Evolutionary conservation across 2,113 vertebrate species (phyloP), one percentile per base, ranked within the genome.

Genomic region (Dermatemys mawii): DNA sequence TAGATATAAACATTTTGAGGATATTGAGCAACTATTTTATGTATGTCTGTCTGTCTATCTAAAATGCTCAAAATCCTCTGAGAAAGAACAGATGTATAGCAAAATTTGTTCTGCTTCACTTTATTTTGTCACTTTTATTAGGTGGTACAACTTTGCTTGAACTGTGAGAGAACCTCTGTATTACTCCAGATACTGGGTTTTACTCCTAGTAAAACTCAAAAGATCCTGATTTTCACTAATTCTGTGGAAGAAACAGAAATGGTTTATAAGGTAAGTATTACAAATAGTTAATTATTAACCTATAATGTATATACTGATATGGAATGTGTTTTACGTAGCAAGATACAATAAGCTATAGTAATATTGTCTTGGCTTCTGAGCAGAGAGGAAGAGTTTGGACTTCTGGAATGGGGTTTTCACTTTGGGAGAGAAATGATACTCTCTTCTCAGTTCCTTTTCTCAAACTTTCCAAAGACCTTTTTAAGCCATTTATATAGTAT

Each of bases 151-250:
- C 97, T 98, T 94, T 99, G 99, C 81, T 87, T 96, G 4, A 98
- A 98, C 89, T 98, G 95, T 93, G 98, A 95, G 63, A 99, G 98
- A 97, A 97, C 96, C 78, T 97, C 98, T 2, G 96, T 97, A 12
- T 96, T 99, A 88, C 96, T 99, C 46, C 97, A 96, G 4, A 93
- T 91, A 8, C 93, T 99, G 93, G 98, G 99, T 94, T 98, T 98
- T 53, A 95, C 86, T 29, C 98, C 98, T 10, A 95, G 48, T 2
- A 78, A 96, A 60, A 78, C 97, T 38, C 98, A 99, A 93, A 99
- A 99, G 97, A 99, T 99, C 11, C 84, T 99, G 83, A 96, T 99
- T 51, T 98, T 99, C 63, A 96, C 98, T 46, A 94, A 97, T 91
- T 98, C 98, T 35, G 75, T 90, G 79, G 92, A 97, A 76, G 99